Evolutionary conservation across 2,797 vertebrate species (phyloP), one percentile per base, ranked within the genome.

Genomic region (Emys orbicularis): DNA sequence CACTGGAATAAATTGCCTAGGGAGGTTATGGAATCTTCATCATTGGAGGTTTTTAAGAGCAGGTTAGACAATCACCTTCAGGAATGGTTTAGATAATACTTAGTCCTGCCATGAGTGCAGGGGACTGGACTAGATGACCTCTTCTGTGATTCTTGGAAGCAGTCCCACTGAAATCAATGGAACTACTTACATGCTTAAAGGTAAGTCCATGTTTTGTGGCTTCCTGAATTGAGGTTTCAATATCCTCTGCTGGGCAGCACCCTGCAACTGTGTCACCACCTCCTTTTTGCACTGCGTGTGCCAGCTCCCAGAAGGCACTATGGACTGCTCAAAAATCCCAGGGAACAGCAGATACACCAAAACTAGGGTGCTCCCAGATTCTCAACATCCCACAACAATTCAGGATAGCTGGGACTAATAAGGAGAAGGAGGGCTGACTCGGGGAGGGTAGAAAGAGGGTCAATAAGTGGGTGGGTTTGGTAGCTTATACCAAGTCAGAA

Each of bases 181-280:
- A 85, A 34, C 16, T 19, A 18, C 49, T 44, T 79, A 12, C 0
- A 1, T 3, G 12, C 88, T 84, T 12, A 31, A 18, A 27, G 65
- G 4, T 15, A 27, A 31, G 15, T 5, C 1, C 4, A 19, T 0
- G 1, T 9, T 68, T 21, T 37, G n/a, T 37, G 41, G 49, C 2
- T 41, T 79, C n/a, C 47, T 4, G 25, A 37, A 72, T 34, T 37
- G 65, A 79, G 2, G 0, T 21, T 54, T 1, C 2, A 12, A 15
- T 11, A 8, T n/a, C 86, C 74, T 18, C 74, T 7, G 59, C 5
- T 29, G 34, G 3, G 54, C 23, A 54, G 1, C 21, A 13, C 34
- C 25, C 23, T 21, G 12, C 72, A 37, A 6, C 0, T 0, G 29
- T 31, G 59, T 3, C 27, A 80, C 79, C 31, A n/a, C 52, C 53